Percentiles rank a stretch among this genome's conserved stretches.
phyloP scores from a whole-genome alignment of 2,888 invertebrate species.

The Glyphotaelius pellucidus region DNA sequence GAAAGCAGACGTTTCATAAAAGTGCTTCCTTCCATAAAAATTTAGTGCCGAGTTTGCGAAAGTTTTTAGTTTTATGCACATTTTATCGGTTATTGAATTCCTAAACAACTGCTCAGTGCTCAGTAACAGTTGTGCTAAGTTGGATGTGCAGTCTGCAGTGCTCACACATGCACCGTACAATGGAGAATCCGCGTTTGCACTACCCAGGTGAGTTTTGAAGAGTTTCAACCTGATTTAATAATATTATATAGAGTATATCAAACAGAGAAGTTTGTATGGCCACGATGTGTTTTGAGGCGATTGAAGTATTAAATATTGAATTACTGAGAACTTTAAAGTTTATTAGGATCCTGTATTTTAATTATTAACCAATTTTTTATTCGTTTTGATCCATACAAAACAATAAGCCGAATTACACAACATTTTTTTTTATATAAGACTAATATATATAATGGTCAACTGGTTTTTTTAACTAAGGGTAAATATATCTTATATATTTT shows the following conservation, averaged over 20 bases:
- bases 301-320: too few species aligned
- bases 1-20: slow-evolving; percentile 39
- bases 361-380: too few species aligned
- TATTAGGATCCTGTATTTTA: too few species aligned
- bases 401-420: too few species aligned
- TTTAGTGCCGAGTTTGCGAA: slow-evolving; percentile 32
- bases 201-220: background rate
- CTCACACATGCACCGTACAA: background rate
- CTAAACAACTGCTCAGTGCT: slow-evolving; percentile 36
- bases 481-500: too few species aligned
- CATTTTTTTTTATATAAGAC: too few species aligned
- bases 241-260: background rate
- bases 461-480: too few species aligned
- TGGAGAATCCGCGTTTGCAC: background rate
- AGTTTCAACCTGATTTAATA: background rate
- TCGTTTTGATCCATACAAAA: too few species aligned
- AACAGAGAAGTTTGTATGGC: background rate
- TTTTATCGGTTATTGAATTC: slow-evolving; percentile 55
- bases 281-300: background rate
- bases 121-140: slow-evolving; percentile 1
- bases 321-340: background rate
- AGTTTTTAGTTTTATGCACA: slow-evolving; percentile 51
- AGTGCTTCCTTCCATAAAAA: slow-evolving; percentile 44
- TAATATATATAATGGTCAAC: too few species aligned
- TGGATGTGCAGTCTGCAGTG: background rate